phyloP scores from a whole-genome alignment of 1,140 invertebrate species.

The Drosophila miranda region DNA sequence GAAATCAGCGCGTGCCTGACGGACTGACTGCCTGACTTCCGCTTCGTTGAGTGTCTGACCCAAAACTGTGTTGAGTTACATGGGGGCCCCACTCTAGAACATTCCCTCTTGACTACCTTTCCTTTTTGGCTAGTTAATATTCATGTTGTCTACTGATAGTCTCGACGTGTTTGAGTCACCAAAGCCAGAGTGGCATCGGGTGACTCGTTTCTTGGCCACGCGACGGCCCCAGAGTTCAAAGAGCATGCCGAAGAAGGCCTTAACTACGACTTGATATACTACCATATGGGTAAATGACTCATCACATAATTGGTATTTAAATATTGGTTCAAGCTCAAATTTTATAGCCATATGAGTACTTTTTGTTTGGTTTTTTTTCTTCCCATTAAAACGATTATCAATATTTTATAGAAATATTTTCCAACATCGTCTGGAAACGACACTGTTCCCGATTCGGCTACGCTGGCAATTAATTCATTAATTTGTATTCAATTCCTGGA shows the following conservation, averaged over 20 bases:
- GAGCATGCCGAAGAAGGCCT: conserved; percentile 36
- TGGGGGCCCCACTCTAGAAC: conserved; percentile 10
- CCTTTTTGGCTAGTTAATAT: conserved; percentile 59
- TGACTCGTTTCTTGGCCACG: conserved; percentile 52
- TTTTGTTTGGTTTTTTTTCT: conserved; percentile 2
- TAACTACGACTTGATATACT: conserved; percentile 44
- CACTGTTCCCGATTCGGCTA: conserved; percentile 3
- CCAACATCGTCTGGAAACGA: background rate
- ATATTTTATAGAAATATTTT: background rate
- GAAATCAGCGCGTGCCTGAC: conserved; percentile 54
- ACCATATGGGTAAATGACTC: conserved; percentile 50
- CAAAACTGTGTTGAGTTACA: conserved; percentile 8
- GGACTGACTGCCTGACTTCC: conserved; percentile 62
- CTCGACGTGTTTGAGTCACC: conserved; percentile 70
- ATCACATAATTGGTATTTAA: conserved; percentile 32
- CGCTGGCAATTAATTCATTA: conserved; percentile 39
- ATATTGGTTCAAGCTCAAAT: background rate
- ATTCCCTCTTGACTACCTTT: conserved; percentile 2
- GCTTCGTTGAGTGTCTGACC: conserved; percentile 36
- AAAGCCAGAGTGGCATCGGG: conserved; percentile 30
- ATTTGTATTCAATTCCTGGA: conserved; percentile 58
- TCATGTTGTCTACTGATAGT: conserved; percentile 60
- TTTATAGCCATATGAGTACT: background rate
- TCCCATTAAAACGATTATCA: background rate
- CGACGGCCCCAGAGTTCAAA: conserved; percentile 63